Evolutionary conservation across 2,888 invertebrate genomes (phyloP), one percentile per base, ranked within the genome.

Genomic region (Drosophila borealis): DNA sequence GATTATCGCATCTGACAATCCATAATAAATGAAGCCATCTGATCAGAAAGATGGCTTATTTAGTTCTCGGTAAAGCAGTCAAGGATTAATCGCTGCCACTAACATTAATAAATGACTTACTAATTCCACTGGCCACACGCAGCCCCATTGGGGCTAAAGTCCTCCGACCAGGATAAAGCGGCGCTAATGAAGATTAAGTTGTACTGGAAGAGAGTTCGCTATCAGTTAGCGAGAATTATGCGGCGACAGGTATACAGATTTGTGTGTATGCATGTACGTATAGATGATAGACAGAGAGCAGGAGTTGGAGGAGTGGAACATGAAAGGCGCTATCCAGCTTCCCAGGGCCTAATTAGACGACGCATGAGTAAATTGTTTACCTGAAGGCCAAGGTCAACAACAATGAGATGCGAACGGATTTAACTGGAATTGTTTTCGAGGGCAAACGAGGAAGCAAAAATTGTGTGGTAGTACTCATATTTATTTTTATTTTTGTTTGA

Each of bases 331-430:
- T 80, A 57, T 34, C 41, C 56, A 56, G 56, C 63, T 74, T 74
- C 65, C 65, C 70, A 63, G 77, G 42, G 62, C 75, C 72, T 86
- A 78, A 82, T 82, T 83, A 82, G 84, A 80, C 45, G 50, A 63
- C 56, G 86, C 71, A 57, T 69, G 75, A 70, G 75, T 73, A 81
- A 87, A 76, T 74, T 80, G 76, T 78, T 63, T 87, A 84, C 85
- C 82, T 84, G 84, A 54, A 67, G 61, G 67, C 81, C 88, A 83
- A 85, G 88, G 88, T 79, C 83, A 80, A 72, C 72, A 83, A 74
- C 78, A 83, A 83, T 65, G 64, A 63, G 74, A 42, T 60, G 63
- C 62, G 74, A 81, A 78, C 76, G 78, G 77, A 85, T 82, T 83
- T 83, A 85, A 83, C 81, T 83, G 79, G 83, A 83, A 83, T 78